Conservation (phyloP, 2,888 invertebrate genomes). For the Boloria selene region DNA sequence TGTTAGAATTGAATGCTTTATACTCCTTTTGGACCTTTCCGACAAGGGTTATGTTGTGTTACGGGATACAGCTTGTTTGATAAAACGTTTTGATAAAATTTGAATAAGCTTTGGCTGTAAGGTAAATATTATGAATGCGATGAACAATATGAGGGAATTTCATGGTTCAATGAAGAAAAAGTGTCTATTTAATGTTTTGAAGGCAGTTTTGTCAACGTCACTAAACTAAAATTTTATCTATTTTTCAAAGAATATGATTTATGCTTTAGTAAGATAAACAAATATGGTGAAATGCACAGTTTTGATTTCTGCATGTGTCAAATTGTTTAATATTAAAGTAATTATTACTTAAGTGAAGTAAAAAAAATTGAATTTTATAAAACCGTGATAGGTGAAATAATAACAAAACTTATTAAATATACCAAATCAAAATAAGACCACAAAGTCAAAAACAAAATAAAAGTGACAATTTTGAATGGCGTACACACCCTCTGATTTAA, state of each 20-base stretch:
- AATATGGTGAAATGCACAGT: too few relatives aligned
- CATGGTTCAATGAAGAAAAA: not conserved
- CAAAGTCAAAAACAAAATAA: slow-evolving; percentile 28
- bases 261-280: too few relatives aligned
- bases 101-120: slow-evolving; percentile 14
- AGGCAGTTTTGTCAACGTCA: too few relatives aligned
- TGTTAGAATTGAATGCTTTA: slow-evolving; percentile 27
- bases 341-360: too few relatives aligned
- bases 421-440: slow-evolving; percentile 1
- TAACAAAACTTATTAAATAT: not conserved
- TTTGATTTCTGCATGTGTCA: too few relatives aligned
- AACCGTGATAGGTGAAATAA: not conserved
- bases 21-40: slow-evolving; percentile 24
- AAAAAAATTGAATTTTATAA: not conserved
- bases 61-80: slow-evolving; percentile 23
- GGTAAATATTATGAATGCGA: slow-evolving; percentile 10
- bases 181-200: not conserved
- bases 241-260: too few relatives aligned
- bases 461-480: slow-evolving; percentile 54
- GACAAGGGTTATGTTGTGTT: slow-evolving; percentile 23
- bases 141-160: not conserved
- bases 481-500: slow-evolving; percentile 62
- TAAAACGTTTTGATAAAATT: slow-evolving; percentile 22
- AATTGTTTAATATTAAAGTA: too few relatives aligned
- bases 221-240: too few relatives aligned